A percentile compares a stretch with the other conserved stretches of the same genome.
phyloP scores from a whole-genome alignment of 92 coral and sea anemone genomes.

The Paragorgia papillata region DNA sequence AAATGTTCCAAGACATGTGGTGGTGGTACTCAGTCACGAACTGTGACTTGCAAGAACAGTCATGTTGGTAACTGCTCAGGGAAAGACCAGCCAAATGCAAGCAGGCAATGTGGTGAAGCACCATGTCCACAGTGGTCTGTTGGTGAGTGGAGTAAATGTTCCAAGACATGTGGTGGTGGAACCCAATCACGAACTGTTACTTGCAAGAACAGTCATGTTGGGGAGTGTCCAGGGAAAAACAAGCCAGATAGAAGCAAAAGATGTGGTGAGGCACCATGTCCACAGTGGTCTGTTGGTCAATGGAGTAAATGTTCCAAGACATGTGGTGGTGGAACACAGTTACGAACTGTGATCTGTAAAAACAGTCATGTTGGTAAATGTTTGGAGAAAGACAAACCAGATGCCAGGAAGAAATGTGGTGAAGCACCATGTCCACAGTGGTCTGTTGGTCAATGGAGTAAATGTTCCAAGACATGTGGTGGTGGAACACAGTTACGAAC shows the following conservation, averaged over 20 bases:
- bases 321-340: conserved; percentile 47
- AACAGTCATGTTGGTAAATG: conserved; percentile 47
- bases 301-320: conserved; percentile 61
- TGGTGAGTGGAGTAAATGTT: conserved; percentile 48
- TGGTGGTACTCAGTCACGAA: conserved; percentile 49
- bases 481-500: conserved; percentile 44
- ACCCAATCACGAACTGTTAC: conserved; percentile 28
- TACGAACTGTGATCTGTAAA: conserved; percentile 50
- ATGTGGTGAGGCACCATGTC: conserved; percentile 45
- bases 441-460: conserved; percentile 28
- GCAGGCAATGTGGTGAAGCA: conserved; percentile 31
- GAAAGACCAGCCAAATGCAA: background rate
- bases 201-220: conserved; percentile 43
- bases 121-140: conserved; percentile 40
- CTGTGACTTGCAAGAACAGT: conserved; percentile 41
- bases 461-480: conserved; percentile 46
- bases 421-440: conserved; percentile 27
- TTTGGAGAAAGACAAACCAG: background rate
- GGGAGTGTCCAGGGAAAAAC: conserved; percentile 1
- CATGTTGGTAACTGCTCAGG: conserved; percentile 28
- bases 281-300: conserved; percentile 9
- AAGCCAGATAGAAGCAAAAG: conserved; percentile 8
- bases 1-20: conserved; percentile 45
- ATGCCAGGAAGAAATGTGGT: background rate
- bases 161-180: conserved; percentile 52